Conservation (phyloP, 2,113 vertebrate genomes). For the Bambusicola thoracicus region DNA sequence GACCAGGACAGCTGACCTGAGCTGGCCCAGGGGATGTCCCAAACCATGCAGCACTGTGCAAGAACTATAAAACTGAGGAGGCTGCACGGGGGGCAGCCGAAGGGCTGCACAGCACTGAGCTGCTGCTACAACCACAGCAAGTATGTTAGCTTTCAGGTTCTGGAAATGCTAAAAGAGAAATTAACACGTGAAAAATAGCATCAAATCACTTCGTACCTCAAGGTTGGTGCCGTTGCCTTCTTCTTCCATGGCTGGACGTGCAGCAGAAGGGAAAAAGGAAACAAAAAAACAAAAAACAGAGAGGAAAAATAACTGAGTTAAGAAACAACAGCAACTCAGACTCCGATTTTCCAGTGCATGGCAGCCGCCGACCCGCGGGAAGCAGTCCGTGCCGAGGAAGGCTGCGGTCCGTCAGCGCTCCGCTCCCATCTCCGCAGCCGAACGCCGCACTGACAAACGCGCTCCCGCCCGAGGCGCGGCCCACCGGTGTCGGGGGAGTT, state of each 20-base stretch:
- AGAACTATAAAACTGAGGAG: background rate
- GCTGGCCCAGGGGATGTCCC: no score
- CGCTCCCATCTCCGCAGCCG: no score
- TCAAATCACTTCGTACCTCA: background rate
- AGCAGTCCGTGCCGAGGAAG: no score
- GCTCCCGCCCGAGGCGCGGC: background rate
- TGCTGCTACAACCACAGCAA: background rate
- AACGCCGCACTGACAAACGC: no score
- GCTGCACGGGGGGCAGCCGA: no score
- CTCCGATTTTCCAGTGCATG: background rate
- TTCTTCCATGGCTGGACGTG: constrained; percentile 66
- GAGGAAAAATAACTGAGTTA: fast-evolving
- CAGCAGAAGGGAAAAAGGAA: fast-evolving
- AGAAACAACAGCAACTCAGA: fast-evolving
- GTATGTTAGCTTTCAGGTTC: background rate
- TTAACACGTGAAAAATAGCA: fast-evolving
- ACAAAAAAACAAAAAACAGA: fast-evolving
- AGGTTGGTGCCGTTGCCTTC: constrained; percentile 67
- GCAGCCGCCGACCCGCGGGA: no score
- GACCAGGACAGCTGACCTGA: no score
- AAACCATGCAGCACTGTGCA: background rate
- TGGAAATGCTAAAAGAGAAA: fast-evolving
- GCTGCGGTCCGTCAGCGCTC: no score
- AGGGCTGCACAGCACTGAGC: no score
- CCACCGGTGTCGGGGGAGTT: background rate